Evolutionary conservation across 2,888 invertebrate species (phyloP), one percentile per base, ranked within the genome.

Genomic region (Peribatodes rhomboidaria): DNA sequence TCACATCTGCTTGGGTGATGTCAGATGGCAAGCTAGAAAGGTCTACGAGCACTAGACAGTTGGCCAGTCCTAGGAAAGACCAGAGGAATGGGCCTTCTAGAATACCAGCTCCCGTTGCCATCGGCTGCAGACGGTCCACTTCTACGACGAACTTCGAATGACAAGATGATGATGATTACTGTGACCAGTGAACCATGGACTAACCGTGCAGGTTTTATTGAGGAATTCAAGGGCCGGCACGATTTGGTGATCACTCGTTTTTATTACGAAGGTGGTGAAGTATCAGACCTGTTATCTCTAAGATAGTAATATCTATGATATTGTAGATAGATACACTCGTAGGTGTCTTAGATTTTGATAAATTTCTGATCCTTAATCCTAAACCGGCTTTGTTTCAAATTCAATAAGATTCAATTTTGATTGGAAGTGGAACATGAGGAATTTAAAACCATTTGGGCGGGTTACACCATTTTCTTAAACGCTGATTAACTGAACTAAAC

Each of bases 1-100:
- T 96, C 81, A 96, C 96, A 8, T 94, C 95, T 27, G 95, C 96
- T 11, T 96, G 96, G 96, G 95, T 96, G 33, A 95, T 96, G 88
- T 95, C 95, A 70, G 96, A 95, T 82, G 96, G 96, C 0, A 95
- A 95, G 70, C 83, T 95, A 53, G 95, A 95, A 71, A 86, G 95
- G 56, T 94, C 94, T 14, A 94, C 94, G 44, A 95, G 94, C 65
- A 95, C 93, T 6, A 84, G 92, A 65, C 93, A 94, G 73, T 70
- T 94, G 69, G 90, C 92, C 35, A 88, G 92, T 22, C 93, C 93
- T 1, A 87, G 93, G 69, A 92, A 92, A 76, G 93, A 92, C 65
- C 88, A 86, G 47, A 84, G 90, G 75, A 88, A 85, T 65, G 92
- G 92, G 0, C 72, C 88, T 1, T 92, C 92, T 0, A 83, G 91